A percentile compares a stretch with the other conserved stretches of the same genome.
Evolutionary conservation across 2,113 vertebrate species (phyloP).

Genomic region (Notiomystis cincta): DNA sequence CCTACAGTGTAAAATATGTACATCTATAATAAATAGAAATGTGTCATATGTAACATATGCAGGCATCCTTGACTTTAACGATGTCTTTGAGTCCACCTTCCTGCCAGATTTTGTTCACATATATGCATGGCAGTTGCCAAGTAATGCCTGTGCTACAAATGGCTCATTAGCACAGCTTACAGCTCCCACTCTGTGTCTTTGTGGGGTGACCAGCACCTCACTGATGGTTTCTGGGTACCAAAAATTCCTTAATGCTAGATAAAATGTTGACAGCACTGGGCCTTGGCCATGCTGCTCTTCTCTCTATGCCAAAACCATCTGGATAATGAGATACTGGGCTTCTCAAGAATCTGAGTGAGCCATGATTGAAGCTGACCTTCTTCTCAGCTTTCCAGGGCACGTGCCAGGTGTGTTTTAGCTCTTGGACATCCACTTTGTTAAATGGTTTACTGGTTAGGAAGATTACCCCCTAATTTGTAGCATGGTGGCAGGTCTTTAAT

Average conservation of each 20-base stretch:
- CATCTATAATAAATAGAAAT: neutral
- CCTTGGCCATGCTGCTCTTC: neutral
- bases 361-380: neutral
- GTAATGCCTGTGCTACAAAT: neutral
- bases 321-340: neutral
- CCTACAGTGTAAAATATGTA: neutral
- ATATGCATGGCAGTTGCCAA: neutral
- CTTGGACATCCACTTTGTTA: neutral
- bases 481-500: neutral
- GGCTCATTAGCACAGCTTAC: neutral
- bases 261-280: neutral
- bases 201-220: neutral
- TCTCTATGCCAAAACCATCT: neutral
- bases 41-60: neutral
- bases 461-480: neutral
- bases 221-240: neutral
- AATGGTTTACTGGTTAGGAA: neutral
- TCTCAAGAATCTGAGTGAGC: neutral
- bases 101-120: neutral
- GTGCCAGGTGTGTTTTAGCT: neutral
- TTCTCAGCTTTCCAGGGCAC: neutral
- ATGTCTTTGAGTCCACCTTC: neutral
- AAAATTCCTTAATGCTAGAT: neutral
- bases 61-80: neutral
- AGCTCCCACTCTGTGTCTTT: neutral